Percentiles rank a stretch among this genome's conserved stretches.
These are phyloP conservation scores for Galeopterus variegatus DNA, from an alignment of 2,113 vertebrate species.

Conservation along the genomic window DNA sequence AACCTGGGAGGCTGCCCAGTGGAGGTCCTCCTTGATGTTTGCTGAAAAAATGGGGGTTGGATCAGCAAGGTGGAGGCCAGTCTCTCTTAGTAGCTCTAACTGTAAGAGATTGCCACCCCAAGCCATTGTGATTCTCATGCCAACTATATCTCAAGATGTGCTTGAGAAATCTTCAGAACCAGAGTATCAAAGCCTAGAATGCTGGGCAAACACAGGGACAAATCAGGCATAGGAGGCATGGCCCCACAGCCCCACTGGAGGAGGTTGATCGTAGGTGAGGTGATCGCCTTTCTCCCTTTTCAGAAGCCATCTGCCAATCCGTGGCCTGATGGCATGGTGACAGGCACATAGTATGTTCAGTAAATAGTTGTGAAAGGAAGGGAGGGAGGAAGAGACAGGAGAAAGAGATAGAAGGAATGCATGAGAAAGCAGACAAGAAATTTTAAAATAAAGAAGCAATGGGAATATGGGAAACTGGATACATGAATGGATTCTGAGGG, in stretches of 20 bases:
- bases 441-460: neutral
- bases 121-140: neutral
- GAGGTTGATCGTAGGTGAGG: slow-evolving; percentile 73
- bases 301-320: slow-evolving; percentile 76
- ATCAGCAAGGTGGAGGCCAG: neutral
- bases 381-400: neutral
- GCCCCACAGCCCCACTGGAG: neutral
- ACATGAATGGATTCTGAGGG: neutral
- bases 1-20: neutral
- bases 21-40: neutral
- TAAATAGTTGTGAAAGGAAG: neutral
- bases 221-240: neutral
- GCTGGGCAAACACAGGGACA: neutral
- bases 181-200: neutral
- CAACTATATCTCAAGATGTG: neutral
- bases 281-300: slow-evolving; percentile 31
- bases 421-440: neutral
- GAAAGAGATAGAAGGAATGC: neutral
- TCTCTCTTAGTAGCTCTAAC: fast-evolving
- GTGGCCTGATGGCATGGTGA: fast-evolving
- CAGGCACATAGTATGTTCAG: neutral
- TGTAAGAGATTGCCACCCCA: fast-evolving
- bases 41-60: neutral
- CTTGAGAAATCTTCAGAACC: neutral
- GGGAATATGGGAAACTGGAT: neutral